Evolutionary conservation across 2,888 invertebrate genomes (phyloP).

Genomic region (Drosophila suboccidentalis): DNA sequence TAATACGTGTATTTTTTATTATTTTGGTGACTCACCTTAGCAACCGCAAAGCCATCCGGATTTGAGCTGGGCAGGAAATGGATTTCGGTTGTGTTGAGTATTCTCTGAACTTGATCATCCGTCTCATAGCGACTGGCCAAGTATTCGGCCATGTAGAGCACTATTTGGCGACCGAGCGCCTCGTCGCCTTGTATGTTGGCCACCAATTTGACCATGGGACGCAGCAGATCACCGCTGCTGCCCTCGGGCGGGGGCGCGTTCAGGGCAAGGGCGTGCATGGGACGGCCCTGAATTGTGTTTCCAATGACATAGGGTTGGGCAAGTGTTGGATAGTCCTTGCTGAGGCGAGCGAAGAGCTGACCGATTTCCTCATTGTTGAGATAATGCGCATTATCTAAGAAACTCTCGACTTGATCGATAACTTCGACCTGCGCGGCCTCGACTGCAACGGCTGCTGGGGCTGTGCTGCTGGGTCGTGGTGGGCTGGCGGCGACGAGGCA

Average conservation of each 20-base stretch:
- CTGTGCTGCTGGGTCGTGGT: conserved; percentile 13
- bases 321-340: conserved; percentile 89
- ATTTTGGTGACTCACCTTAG: conserved; percentile 87
- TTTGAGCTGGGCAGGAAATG: conserved; percentile 98
- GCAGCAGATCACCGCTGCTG: conserved; percentile 86
- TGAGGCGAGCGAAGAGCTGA: conserved; percentile 88
- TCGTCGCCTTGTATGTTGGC: conserved; percentile 99
- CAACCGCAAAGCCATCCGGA: conserved; percentile 96
- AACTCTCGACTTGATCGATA: conserved; percentile 70
- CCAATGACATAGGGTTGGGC: conserved; percentile 92
- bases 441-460: neutral
- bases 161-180: conserved; percentile 92
- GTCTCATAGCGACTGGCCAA: conserved; percentile 91
- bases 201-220: conserved; percentile 96
- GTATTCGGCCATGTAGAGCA: conserved; percentile 93
- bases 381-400: conserved; percentile 87
- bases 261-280: conserved; percentile 90
- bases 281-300: conserved; percentile 91
- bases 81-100: conserved; percentile 92
- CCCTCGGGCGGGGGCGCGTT: conserved; percentile 88
- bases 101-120: conserved; percentile 88
- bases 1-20: neutral
- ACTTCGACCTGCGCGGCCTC: conserved; percentile 49
- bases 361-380: conserved; percentile 90
- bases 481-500: conserved; percentile 34